Base-by-base conservation (phyloP, 2,797 vertebrate species). In the Enteromius unitaeniatus region DNA sequence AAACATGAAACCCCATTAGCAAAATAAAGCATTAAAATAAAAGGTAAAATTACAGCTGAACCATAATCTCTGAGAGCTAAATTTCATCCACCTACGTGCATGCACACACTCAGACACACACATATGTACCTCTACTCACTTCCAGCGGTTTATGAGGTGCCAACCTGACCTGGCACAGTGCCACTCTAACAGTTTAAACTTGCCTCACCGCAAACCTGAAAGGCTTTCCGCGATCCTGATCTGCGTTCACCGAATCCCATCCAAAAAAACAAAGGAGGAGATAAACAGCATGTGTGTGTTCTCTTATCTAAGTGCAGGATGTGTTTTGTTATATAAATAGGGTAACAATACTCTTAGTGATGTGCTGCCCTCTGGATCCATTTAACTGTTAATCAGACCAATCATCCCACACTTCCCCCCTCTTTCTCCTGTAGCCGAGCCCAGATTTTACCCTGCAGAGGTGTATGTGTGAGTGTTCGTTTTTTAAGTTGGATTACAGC, bases 11-110 rank as follows among this genome's bases (percentile, higher is more conserved):
- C 65, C 82, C 82, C 75, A 84, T 84, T 84, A 84, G 82, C 75
- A 78, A 84, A 84, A 84, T 78, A 84, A 78, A 78, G 75, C 75
- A 72, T 84, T 78, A 34, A 70, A 83, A 78, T 83, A 70, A 84
- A 84, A 78, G 75, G 51, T 68, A 68, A 62, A 84, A 84, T 84
- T 84, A 78, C 82, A 84, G 64, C 65, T 51, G 82, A 84, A 84
- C 64, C 64, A 21, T 84, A 84, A 70, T 84, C 53, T 69, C 26
- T 49, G 51, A 70, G 40, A 72, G 65, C 75, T 62, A 78, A 34
- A 73, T 79, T 79, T 79, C 78, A 74, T 75, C 77, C 79, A 81
- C 79, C 79, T 77, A 85, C 84, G 74, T 70, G 67, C 51, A 6
- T 26, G 37, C 58, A 80, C 70, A 69, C 72, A 81, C 58, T 60